Conservation (phyloP, 1,140 invertebrate species). For the Rhizoglyphus robini region DNA sequence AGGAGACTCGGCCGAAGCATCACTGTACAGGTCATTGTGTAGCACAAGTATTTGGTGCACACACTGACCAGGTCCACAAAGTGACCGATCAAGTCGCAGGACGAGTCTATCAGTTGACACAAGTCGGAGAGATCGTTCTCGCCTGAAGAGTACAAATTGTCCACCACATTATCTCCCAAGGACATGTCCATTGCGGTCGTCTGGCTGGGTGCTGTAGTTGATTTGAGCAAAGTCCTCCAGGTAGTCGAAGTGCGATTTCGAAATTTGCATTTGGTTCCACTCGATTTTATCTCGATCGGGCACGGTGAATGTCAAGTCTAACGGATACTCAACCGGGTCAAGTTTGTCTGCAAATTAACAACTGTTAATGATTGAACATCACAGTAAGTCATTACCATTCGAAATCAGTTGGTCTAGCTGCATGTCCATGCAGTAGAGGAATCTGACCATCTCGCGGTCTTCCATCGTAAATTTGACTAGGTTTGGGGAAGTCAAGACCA, state of each 20-base stretch:
- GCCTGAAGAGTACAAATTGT: background rate
- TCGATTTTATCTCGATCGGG: background rate
- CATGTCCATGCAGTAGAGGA: background rate
- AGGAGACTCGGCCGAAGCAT: background rate
- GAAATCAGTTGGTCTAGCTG: background rate
- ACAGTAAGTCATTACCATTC: background rate
- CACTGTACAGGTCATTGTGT: background rate
- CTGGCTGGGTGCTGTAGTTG: background rate
- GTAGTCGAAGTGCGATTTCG: background rate
- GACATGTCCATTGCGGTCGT: background rate
- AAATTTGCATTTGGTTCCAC: background rate
- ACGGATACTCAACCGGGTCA: background rate
- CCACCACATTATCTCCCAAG: background rate
- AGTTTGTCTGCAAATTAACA: background rate
- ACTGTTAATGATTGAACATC: background rate
- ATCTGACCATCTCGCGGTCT: background rate
- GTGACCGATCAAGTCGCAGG: background rate
- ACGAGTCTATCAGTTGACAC: background rate
- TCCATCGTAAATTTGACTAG: background rate
- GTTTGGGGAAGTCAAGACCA: background rate
- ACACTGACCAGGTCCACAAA: background rate
- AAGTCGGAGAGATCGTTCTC: conserved; percentile 4
- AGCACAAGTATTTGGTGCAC: background rate
- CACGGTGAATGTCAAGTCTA: background rate
- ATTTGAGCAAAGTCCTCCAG: background rate